phyloP scores from a whole-genome alignment of 2,797 vertebrate species.

The Ctenosaura bakeri region DNA sequence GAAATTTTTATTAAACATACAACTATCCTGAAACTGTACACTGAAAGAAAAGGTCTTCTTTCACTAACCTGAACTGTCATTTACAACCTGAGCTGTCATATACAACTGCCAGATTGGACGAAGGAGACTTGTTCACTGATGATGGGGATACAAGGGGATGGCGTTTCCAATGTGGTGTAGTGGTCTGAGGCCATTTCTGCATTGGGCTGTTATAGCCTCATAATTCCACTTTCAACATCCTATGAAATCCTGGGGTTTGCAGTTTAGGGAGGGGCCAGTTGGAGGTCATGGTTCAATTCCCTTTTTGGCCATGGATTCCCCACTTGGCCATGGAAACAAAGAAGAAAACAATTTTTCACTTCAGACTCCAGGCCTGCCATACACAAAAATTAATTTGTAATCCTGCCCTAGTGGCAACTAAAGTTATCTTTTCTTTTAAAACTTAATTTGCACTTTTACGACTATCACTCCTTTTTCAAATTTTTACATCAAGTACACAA shows the following conservation, averaged over 20 bases:
- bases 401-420: neutral
- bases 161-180: too few species aligned
- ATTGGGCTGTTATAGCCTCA: too few species aligned
- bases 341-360: neutral
- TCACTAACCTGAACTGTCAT: neutral
- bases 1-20: slow-evolving; percentile 24
- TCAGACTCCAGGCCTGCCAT: neutral
- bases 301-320: too few species aligned
- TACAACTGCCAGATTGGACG: neutral
- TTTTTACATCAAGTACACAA: slow-evolving; percentile 17
- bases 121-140: too few species aligned
- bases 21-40: slow-evolving; percentile 12
- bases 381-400: slow-evolving; percentile 17
- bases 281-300: too few species aligned
- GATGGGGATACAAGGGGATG: too few species aligned
- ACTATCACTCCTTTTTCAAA: slow-evolving; percentile 1
- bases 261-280: too few species aligned
- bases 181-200: too few species aligned
- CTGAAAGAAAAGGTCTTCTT: neutral
- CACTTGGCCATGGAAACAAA: neutral
- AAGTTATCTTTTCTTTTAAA: neutral
- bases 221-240: too few species aligned
- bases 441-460: neutral
- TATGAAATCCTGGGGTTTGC: too few species aligned
- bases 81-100: neutral